Base-by-base conservation (phyloP, 2,113 vertebrate species). In the Lophochroa leadbeateri region DNA sequence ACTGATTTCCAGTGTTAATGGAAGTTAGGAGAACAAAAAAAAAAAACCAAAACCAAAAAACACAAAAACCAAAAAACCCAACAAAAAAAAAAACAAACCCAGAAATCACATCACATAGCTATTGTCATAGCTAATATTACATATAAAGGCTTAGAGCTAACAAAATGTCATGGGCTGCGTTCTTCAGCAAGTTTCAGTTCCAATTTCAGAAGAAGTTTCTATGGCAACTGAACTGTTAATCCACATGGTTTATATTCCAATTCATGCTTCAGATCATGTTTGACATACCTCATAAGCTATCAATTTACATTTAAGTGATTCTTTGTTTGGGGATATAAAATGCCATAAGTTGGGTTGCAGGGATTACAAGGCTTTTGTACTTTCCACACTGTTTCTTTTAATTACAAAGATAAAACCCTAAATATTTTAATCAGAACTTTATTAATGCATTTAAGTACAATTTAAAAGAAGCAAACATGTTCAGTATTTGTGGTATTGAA, bases 141-240 rank as follows among this genome's bases (percentile, higher is more conserved):
- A 65, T 29, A 35, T 4, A 71, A 94, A 85, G 35, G 44, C 63
- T 90, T 37, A 69, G 24, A 91, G 44, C 75, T 86, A 88, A 75
- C 57, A 61, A 93, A 88, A 65, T 23, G 47, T 52, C 71, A 64
- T 4, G 28, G 57, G 17, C 58, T 90, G 44, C 0, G 0, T 44
- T 93, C 75, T 65, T 57, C 75, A 69, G 61, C 44, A 76, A 61
- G 41, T 88, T 85, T 64, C 67, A 50, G 52, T 60, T 94, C 63
- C 79, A 70, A 57, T 80, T 86, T 77, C 83, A 85, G 74, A 68
- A 49, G 5, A 82, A 82, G 95, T 96, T 95, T 90, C 95, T 93
- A 93, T 96, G 86, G 88, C 41, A 93, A 97, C 90, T 14, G 90
- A 78, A 82, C 65, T 88, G 63, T 85, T 88, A 94, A 88, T 83